Base-by-base conservation (phyloP, 2,888 invertebrate genomes). In the Hemaris fuciformis region DNA sequence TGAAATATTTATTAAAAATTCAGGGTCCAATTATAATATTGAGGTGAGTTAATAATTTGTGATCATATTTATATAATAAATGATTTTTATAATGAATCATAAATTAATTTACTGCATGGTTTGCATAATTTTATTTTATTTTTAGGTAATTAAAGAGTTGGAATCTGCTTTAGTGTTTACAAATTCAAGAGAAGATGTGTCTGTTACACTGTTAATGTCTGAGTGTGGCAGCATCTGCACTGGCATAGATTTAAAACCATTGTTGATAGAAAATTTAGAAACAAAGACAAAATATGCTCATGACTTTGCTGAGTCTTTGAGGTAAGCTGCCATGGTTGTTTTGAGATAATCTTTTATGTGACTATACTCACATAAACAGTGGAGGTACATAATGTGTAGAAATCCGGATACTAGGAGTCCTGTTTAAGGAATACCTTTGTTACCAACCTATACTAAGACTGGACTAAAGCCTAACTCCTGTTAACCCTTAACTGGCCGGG, bases 161-260 rank as follows among this genome's bases (percentile, higher is more conserved):
- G 94, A 94, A 60, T 93, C 94, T 62, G 95, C 95, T 13, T 85
- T 98, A 64, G 92, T 94, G 46, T 73, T 76, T 67, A 76, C 91
- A 57, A 82, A 89, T 66, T 74, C 70, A 57, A 81, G 71, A 62
- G 80, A 81, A 63, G 85, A 93, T 87, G 74, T 94, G 93, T 83
- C 94, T 72, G 93, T 94, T 1, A 96, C 98, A 63, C 88, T 97
- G 68, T 81, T 98, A 22, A 95, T 95, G 58, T 96, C 97, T 6
- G 95, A 95, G 60, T 96, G 96, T 59, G 94, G 94, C 56, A 94
- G 95, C 48, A 96, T 98, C 77, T 98, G 97, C 80, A 95, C 96
- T 69, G 98, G 97, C 25, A 91, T 98, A 67, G 97, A 98, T 85
- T 94, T 98, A 62, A 94, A 94, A 62, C 93, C 94, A 61, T 84